Percentiles rank a stretch among this genome's conserved stretches.
phyloP scores from a whole-genome alignment of 2,113 vertebrate species.

The Rynchops niger region DNA sequence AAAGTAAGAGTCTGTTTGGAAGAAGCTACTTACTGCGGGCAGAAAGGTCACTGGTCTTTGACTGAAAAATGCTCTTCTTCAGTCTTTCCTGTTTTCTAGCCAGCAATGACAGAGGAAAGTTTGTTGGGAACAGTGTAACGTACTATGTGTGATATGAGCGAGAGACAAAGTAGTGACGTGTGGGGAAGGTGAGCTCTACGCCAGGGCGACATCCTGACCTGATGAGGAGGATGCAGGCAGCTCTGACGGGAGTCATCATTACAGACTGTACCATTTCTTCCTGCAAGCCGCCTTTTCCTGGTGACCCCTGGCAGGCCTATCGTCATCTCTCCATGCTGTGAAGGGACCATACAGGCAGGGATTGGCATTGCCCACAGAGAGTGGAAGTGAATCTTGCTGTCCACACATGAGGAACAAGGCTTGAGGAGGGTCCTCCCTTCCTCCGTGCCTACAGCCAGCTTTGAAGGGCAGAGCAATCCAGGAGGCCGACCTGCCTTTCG shows the following conservation, averaged over 20 bases:
- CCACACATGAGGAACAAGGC: background rate
- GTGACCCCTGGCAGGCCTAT: background rate
- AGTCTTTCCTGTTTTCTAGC: background rate
- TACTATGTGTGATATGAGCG: background rate
- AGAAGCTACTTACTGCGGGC: background rate
- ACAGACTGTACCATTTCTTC: background rate
- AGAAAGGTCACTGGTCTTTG: background rate
- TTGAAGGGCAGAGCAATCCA: background rate
- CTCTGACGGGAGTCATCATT: background rate
- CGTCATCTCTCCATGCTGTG: fast-evolving
- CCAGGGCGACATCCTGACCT: background rate
- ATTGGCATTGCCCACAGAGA: background rate
- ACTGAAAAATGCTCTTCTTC: background rate
- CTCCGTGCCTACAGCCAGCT: background rate
- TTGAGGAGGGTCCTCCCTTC: background rate
- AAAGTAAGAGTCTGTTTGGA: background rate
- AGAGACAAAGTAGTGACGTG: background rate
- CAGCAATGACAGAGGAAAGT: background rate
- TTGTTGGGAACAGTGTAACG: background rate
- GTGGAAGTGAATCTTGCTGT: background rate
- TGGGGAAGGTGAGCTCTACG: background rate
- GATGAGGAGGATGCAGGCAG: background rate
- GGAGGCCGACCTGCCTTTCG: background rate
- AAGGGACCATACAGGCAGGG: background rate
- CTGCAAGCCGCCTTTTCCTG: background rate